phyloP scores from a whole-genome alignment of 1,140 invertebrate species.

The Physella acuta region DNA sequence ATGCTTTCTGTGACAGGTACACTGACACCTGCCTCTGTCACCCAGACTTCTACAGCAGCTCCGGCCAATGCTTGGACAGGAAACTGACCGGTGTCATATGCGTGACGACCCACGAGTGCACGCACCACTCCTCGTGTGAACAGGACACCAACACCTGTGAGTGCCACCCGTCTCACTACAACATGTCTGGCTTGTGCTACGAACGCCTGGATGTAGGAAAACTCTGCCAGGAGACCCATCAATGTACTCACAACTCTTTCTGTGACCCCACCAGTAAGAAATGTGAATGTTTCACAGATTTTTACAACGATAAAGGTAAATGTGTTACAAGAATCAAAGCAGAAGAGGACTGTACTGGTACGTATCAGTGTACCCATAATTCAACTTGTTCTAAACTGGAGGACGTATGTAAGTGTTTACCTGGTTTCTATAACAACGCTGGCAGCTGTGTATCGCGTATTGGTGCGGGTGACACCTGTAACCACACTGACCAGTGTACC shows the following conservation, averaged over 20 bases:
- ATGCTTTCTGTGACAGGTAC: slow-evolving; percentile 9
- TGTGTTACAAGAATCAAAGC: slow-evolving; percentile 12
- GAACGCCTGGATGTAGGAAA: slow-evolving; percentile 15
- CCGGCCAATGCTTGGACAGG: slow-evolving; percentile 15
- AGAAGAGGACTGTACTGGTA: slow-evolving; percentile 9
- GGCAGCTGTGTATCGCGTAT: slow-evolving; percentile 12
- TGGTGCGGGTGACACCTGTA: not conserved
- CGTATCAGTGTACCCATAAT: slow-evolving; percentile 25
- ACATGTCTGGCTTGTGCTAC: slow-evolving; percentile 12
- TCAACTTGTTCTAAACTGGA: slow-evolving; percentile 19
- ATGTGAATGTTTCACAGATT: slow-evolving; percentile 25
- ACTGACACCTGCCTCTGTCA: slow-evolving; percentile 21
- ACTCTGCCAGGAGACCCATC: slow-evolving; percentile 1
- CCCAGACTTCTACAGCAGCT: slow-evolving; percentile 21
- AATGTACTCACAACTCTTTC: slow-evolving; percentile 20
- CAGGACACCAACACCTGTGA: slow-evolving; percentile 15
- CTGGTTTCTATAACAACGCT: slow-evolving; percentile 5
- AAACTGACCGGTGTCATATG: slow-evolving; percentile 6
- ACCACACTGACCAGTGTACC: slow-evolving; percentile 5
- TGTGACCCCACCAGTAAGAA: slow-evolving; percentile 14
- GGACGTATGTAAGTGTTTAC: slow-evolving; percentile 22
- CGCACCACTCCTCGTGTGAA: slow-evolving; percentile 24
- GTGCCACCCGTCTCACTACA: slow-evolving; percentile 23
- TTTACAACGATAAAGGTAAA: slow-evolving; percentile 25
- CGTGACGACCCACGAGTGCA: slow-evolving; percentile 13